These are phyloP conservation scores for Sparus aurata DNA, from an alignment of 2,797 vertebrate species.

Conservation along the genomic window DNA sequence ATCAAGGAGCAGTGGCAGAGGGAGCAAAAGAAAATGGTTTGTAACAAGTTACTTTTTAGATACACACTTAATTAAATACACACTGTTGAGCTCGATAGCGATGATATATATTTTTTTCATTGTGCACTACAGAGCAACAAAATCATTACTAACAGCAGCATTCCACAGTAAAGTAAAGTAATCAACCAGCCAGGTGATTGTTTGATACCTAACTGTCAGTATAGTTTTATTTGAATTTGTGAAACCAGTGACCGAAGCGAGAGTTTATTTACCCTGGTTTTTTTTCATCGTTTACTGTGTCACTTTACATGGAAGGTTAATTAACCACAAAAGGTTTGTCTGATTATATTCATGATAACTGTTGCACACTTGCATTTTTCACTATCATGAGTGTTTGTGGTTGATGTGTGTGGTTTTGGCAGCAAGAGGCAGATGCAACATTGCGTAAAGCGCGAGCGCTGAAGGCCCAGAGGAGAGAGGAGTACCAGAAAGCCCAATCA, in stretches of 20 bases:
- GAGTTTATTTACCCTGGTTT: background rate
- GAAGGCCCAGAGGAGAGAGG: conserved; percentile 93
- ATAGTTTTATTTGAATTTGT: background rate
- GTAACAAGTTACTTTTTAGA: conserved; percentile 70
- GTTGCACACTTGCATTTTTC: conserved; percentile 15
- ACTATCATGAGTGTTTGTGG: conserved; percentile 21
- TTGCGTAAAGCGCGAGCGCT: conserved; percentile 91
- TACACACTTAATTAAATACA: background rate
- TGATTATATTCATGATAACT: conserved; percentile 8
- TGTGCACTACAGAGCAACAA: background rate
- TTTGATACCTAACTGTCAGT: conserved; percentile 10
- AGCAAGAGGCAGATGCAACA: conserved; percentile 94
- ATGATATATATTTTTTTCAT: background rate
- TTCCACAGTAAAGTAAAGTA: conserved; percentile 33
- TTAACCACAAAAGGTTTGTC: background rate
- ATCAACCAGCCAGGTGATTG: background rate
- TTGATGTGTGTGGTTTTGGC: conserved; percentile 76
- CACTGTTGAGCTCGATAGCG: background rate
- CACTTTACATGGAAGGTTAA: conserved; percentile 3
- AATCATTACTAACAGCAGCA: background rate
- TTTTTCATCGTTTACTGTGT: background rate
- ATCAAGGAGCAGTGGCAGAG: conserved; percentile 98
- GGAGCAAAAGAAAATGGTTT: conserved; percentile 98
- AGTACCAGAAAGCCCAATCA: conserved; percentile 93
- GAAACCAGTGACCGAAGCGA: background rate